Percentiles rank a stretch among this genome's conserved stretches.
Evolutionary conservation across 2,113 vertebrate species (phyloP).

Genomic region (Oreochromis tanganicae): DNA sequence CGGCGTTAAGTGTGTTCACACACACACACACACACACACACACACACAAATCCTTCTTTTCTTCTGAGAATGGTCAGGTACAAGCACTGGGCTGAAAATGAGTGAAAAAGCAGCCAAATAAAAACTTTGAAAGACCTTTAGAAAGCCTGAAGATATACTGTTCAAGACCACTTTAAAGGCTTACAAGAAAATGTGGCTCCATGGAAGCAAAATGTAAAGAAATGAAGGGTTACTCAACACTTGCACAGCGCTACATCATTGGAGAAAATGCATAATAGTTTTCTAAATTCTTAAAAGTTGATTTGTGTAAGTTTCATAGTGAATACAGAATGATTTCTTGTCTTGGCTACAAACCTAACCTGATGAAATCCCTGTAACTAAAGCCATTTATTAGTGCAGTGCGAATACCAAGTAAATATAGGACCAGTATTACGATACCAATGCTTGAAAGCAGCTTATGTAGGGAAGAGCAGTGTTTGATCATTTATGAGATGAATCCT

Average conservation of each 20-base stretch:
- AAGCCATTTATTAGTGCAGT: not conserved
- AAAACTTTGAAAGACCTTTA: not conserved
- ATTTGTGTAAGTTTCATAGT: not conserved
- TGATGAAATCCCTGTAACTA: not conserved
- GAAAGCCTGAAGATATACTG: not conserved
- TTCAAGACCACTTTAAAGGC: not conserved
- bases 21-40: not conserved
- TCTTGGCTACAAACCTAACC: not conserved
- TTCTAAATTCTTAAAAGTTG: not conserved
- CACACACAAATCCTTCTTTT: not conserved
- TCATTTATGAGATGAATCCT: not conserved
- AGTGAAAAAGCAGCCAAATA: not conserved
- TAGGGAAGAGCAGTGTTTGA: not conserved
- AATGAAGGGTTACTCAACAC: not conserved
- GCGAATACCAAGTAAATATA: not conserved
- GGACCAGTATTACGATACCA: not conserved
- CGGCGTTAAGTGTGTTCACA: not conserved
- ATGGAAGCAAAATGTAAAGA: not conserved
- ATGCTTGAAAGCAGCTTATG: not conserved
- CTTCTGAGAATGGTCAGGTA: not conserved
- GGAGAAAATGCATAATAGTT: not conserved
- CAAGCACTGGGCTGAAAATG: not conserved
- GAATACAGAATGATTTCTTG: not conserved
- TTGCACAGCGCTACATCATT: rapidly evolving
- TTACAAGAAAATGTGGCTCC: not conserved